A percentile compares a stretch with the other conserved stretches of the same genome.
phyloP scores from a whole-genome alignment of 2,888 invertebrate species.

The Pollenia angustigena region DNA sequence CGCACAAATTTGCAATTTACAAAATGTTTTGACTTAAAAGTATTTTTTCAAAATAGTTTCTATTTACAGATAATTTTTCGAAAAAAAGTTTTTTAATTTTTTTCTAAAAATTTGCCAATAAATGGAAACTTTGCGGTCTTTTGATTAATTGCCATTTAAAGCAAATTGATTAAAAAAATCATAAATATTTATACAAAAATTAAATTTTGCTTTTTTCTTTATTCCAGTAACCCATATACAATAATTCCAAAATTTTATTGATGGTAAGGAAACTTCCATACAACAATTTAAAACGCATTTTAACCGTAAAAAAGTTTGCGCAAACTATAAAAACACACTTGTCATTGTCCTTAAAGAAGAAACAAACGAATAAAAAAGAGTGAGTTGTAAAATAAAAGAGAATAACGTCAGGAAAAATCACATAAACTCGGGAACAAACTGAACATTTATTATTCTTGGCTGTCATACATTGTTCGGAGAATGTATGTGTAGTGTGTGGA shows the following conservation, averaged over 20 bases:
- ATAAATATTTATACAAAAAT: too few species aligned
- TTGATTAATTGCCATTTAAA: too few species aligned
- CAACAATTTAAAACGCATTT: slow-evolving; percentile 67
- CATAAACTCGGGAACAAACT: slow-evolving; percentile 60
- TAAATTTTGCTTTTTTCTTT: too few species aligned
- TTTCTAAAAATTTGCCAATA: too few species aligned
- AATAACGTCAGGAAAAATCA: slow-evolving; percentile 59
- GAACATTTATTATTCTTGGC: slow-evolving; percentile 69
- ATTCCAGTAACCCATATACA: slow-evolving; percentile 21
- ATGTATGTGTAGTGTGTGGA: neutral
- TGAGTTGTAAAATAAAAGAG: neutral
- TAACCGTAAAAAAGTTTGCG: slow-evolving; percentile 60
- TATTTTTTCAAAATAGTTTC: too few species aligned
- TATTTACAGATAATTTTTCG: too few species aligned
- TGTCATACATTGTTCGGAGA: slow-evolving; percentile 63
- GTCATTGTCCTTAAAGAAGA: slow-evolving; percentile 65
- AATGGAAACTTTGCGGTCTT: too few species aligned
- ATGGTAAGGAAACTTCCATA: slow-evolving; percentile 46
- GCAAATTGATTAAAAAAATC: too few species aligned
- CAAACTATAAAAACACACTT: slow-evolving; percentile 65
- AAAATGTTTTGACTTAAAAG: too few species aligned
- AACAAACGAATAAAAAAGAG: neutral
- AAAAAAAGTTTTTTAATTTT: too few species aligned
- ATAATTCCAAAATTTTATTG: slow-evolving; percentile 56
- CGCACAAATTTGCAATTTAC: too few species aligned